A percentile compares a stretch with the other conserved stretches of the same genome.
phyloP scores from a whole-genome alignment of 2,888 invertebrate genomes.

The Isoperla grammatica region DNA sequence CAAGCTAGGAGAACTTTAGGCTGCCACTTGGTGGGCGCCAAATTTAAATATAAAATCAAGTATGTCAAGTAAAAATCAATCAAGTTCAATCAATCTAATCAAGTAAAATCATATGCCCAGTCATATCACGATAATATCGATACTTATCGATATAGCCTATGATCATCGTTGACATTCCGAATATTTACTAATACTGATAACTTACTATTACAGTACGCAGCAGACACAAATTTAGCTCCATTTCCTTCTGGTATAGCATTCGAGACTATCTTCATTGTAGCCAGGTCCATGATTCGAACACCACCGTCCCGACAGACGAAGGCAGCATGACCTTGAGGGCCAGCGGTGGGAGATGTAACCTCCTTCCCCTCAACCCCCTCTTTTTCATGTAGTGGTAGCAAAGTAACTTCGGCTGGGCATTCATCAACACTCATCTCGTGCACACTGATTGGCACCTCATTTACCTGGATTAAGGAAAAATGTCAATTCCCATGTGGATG shows the following conservation, averaged over 20 bases:
- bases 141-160: no score
- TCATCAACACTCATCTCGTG: slow-evolving; percentile 59
- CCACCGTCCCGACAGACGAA: slow-evolving; percentile 70
- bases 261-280: slow-evolving; percentile 62
- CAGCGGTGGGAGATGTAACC: slow-evolving; percentile 24
- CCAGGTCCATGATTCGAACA: slow-evolving; percentile 64
- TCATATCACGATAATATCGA: no score
- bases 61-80: no score
- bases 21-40: no score
- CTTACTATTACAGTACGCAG: slow-evolving; percentile 78
- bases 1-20: no score
- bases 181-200: slow-evolving; percentile 31
- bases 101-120: no score
- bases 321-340: slow-evolving; percentile 54
- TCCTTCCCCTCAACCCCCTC: slow-evolving; percentile 37
- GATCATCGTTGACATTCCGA: no score
- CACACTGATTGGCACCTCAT: slow-evolving; percentile 54
- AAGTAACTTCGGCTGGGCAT: slow-evolving; percentile 62
- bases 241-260: slow-evolving; percentile 57
- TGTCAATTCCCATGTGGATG: no score
- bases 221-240: slow-evolving; percentile 68
- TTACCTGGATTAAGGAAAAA: no score
- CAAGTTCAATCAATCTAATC: no score
- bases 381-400: slow-evolving; percentile 55
- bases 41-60: no score